Conservation (phyloP, 2,888 invertebrate species). For the Ellobium chinense region DNA sequence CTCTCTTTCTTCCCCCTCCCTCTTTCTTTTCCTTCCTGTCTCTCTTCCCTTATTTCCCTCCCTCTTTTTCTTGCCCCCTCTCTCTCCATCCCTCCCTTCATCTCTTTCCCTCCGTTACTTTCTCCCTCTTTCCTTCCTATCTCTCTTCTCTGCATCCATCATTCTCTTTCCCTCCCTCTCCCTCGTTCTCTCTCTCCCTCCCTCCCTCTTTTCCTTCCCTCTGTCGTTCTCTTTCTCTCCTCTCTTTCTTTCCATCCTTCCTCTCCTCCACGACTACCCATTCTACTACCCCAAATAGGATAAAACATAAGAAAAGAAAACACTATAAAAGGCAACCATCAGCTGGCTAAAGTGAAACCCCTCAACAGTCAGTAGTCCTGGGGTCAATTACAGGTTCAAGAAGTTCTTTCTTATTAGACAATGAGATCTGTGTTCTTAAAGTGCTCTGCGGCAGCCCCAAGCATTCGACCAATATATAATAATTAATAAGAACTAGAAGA, state of each 20-base stretch:
- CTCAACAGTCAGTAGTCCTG: no score
- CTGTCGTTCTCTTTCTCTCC: neutral
- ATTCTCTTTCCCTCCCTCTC: neutral
- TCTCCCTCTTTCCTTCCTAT: neutral
- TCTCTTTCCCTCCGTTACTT: neutral
- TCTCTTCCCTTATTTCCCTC: neutral
- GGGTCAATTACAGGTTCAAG: no score
- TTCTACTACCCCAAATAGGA: neutral
- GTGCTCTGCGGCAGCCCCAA: no score
- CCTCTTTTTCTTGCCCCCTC: neutral
- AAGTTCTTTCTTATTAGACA: no score
- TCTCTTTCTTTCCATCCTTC: constrained; percentile 3
- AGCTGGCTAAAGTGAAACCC: no score
- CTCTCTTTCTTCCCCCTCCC: neutral
- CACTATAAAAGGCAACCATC: no score
- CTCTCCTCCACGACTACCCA: neutral
- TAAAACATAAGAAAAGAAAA: no score
- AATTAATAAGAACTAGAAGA: no score
- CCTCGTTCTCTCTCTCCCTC: neutral
- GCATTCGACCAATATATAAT: no score
- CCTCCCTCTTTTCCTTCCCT: neutral
- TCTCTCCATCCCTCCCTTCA: neutral
- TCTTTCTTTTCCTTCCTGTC: neutral
- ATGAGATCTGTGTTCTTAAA: no score
- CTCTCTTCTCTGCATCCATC: neutral